phyloP scores from a whole-genome alignment of 2,888 invertebrate genomes.

The Abrostola triplasia region DNA sequence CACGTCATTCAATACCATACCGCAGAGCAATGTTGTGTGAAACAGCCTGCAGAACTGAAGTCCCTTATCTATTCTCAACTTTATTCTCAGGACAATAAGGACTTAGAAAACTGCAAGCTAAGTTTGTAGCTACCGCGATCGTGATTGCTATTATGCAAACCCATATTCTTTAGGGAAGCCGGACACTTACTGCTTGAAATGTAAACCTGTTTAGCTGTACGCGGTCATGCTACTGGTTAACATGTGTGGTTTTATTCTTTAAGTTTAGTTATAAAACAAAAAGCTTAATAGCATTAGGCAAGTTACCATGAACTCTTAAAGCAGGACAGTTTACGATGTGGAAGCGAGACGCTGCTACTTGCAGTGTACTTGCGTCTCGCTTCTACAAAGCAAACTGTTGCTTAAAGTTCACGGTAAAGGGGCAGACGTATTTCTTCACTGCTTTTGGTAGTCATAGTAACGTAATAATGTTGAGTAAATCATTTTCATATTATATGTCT shows the following conservation, averaged over 20 bases:
- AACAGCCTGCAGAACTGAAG: conserved; percentile 40
- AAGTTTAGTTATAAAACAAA: conserved; percentile 10
- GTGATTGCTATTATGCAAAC: conserved; percentile 59
- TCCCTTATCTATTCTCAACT: conserved; percentile 50
- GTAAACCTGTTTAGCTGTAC: conserved; percentile 20
- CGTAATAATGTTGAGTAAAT: no score
- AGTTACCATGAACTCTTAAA: no score
- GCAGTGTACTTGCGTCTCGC: no score
- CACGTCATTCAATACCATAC: conserved; percentile 78
- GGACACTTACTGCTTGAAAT: conserved; percentile 50
- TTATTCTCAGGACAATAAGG: conserved; percentile 53
- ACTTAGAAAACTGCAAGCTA: conserved; percentile 21
- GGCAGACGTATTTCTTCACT: no score
- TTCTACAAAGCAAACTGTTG: no score
- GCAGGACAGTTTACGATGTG: no score
- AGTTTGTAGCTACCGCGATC: conserved; percentile 53
- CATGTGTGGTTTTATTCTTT: conserved; percentile 19
- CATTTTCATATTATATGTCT: no score
- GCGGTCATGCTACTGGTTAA: conserved; percentile 11
- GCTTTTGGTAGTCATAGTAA: no score
- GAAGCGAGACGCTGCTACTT: no score
- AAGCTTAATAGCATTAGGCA: no score
- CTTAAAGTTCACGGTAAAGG: no score
- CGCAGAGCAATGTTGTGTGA: conserved; percentile 61
- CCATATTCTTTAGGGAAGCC: conserved; percentile 55